phyloP scores from a whole-genome alignment of 2,113 vertebrate genomes.

The Myotis brandtii region DNA sequence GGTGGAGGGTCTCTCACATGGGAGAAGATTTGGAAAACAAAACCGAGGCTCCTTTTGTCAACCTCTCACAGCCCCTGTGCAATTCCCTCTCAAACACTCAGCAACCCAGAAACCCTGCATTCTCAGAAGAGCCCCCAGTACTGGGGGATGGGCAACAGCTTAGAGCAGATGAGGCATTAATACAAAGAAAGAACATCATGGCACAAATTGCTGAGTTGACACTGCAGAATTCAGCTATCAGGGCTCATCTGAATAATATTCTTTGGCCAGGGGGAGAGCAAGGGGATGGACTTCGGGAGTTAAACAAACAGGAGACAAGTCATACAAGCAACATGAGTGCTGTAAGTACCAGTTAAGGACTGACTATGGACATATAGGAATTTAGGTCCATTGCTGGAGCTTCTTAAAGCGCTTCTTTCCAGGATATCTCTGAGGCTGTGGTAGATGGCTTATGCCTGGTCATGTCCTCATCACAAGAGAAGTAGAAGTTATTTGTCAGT shows the following conservation, averaged over 20 bases:
- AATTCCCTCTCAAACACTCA: slow-evolving; percentile 34
- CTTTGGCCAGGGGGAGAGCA: slow-evolving; percentile 63
- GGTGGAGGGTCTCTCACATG: slow-evolving; percentile 66
- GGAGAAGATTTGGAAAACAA: slow-evolving; percentile 73
- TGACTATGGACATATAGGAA: not conserved
- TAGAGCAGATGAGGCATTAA: slow-evolving; percentile 24
- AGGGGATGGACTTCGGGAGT: slow-evolving; percentile 70
- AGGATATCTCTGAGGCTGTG: not conserved
- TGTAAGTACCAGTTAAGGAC: slow-evolving; percentile 58
- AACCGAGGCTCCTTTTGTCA: slow-evolving; percentile 76
- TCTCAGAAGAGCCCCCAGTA: slow-evolving; percentile 27
- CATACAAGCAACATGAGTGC: not conserved
- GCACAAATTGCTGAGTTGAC: slow-evolving; percentile 89
- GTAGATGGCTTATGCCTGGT: not conserved
- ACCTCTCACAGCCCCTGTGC: slow-evolving; percentile 64
- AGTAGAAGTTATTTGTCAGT: not conserved
- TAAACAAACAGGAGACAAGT: not conserved
- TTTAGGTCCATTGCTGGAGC: not conserved
- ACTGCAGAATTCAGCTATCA: slow-evolving; percentile 90
- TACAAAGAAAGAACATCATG: slow-evolving; percentile 84
- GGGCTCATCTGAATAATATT: slow-evolving; percentile 87
- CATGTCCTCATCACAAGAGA: not conserved
- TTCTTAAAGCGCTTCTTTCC: not conserved
- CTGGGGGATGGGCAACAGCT: slow-evolving; percentile 50
- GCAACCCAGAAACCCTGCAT: not conserved